Evolutionary conservation across 2,888 invertebrate genomes (phyloP).

Genomic region (Phengaris arion): DNA sequence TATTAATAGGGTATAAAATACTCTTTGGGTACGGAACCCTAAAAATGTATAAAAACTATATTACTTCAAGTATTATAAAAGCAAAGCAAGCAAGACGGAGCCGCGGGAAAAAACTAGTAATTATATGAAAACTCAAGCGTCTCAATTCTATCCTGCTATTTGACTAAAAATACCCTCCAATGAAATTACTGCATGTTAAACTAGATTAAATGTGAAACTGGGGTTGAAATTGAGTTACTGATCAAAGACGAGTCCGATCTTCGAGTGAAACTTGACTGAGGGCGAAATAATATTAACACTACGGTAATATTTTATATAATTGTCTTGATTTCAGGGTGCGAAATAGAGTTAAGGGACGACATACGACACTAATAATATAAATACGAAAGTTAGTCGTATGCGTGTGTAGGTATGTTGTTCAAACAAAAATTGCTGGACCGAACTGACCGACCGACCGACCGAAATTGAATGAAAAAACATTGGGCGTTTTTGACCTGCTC

Average conservation of each 20-base stretch:
- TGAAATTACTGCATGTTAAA: neutral
- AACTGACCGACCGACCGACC: no score
- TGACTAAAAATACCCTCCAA: neutral
- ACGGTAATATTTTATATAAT: slow-evolving; percentile 9
- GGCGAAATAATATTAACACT: neutral
- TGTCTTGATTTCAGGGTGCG: slow-evolving; percentile 3
- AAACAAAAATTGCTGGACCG: no score
- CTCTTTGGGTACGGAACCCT: no score
- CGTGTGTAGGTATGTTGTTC: no score
- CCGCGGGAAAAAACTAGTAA: no score
- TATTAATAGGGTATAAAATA: no score
- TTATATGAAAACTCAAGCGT: neutral
- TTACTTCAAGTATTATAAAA: no score
- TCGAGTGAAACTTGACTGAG: neutral
- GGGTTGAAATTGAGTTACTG: slow-evolving; percentile 7
- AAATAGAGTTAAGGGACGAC: neutral
- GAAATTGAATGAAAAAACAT: no score
- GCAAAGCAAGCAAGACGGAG: no score
- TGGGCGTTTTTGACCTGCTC: no score
- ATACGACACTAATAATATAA: neutral
- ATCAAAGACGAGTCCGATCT: slow-evolving; percentile 14
- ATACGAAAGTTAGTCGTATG: no score
- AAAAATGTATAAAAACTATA: no score
- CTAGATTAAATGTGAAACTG: neutral
- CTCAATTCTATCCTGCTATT: neutral